Percentiles rank a stretch among this genome's conserved stretches.
Conservation (phyloP, 2,888 invertebrate genomes). For the Agrochola litura region DNA sequence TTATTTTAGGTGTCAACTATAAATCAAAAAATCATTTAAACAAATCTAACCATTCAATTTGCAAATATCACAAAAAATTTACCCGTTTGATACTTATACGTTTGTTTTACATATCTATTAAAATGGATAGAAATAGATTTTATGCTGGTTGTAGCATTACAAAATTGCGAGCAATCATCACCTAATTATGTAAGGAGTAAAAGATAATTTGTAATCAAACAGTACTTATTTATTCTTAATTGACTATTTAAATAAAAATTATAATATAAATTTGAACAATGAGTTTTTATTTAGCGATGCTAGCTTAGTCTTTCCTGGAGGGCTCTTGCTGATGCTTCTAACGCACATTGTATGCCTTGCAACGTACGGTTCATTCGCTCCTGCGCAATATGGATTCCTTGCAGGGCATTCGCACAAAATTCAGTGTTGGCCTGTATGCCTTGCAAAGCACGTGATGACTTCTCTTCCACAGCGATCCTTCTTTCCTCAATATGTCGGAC, state of each 20-base stretch:
- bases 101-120: background rate
- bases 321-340: slow-evolving; percentile 22
- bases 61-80: background rate
- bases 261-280: slow-evolving; percentile 18
- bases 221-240: slow-evolving; percentile 38
- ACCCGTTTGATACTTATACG: background rate
- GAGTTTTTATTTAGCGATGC: slow-evolving; percentile 25
- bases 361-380: slow-evolving; percentile 30
- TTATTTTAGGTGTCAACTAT: background rate
- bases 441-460: slow-evolving; percentile 18
- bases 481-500: slow-evolving; percentile 13
- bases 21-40: background rate
- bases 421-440: slow-evolving; percentile 25
- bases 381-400: slow-evolving; percentile 20
- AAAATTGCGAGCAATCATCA: background rate
- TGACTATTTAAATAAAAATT: slow-evolving; percentile 14
- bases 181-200: slow-evolving; percentile 6
- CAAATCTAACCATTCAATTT: background rate
- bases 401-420: slow-evolving; percentile 23
- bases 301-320: slow-evolving; percentile 18
- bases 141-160: too few species aligned
- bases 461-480: slow-evolving; percentile 21
- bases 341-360: slow-evolving; percentile 24
- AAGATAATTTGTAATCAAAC: slow-evolving; percentile 26
- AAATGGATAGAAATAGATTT: background rate